Evolutionary conservation across 2,113 vertebrate species (phyloP).

Genomic region (Plectropomus leopardus): DNA sequence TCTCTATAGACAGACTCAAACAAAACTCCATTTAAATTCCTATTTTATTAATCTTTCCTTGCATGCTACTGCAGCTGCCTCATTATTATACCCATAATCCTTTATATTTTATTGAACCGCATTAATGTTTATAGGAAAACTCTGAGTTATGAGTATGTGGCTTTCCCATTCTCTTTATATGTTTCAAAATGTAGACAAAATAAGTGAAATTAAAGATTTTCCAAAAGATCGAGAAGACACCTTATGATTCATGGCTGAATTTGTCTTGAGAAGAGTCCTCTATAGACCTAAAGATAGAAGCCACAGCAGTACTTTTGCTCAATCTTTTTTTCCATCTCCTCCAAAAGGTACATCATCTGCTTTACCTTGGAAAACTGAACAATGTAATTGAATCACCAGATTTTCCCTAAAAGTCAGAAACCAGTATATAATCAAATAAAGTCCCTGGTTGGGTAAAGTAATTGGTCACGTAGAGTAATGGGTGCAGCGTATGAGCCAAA

Average conservation of each 20-base stretch:
- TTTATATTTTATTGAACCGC: not conserved
- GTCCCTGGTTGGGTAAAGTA: slow-evolving; percentile 43
- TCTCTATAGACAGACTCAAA: too few species aligned
- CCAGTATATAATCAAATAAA: slow-evolving; percentile 55
- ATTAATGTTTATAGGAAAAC: not conserved
- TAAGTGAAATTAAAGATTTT: slow-evolving; percentile 1
- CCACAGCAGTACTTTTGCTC: not conserved
- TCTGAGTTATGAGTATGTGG: not conserved
- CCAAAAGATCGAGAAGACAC: not conserved
- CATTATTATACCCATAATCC: not conserved
- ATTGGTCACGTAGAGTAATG: slow-evolving; percentile 49
- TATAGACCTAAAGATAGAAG: not conserved
- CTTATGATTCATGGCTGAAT: too few species aligned
- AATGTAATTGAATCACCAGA: slow-evolving; percentile 54
- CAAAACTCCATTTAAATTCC: not conserved
- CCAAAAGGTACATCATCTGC: slow-evolving; percentile 17
- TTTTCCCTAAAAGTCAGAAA: slow-evolving; percentile 57
- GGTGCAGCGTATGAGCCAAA: slow-evolving; percentile 52
- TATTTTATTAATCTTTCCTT: not conserved
- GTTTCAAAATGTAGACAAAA: not conserved
- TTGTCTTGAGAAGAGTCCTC: not conserved
- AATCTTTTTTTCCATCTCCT: slow-evolving; percentile 13
- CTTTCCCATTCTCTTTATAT: not conserved
- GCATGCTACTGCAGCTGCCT: not conserved
- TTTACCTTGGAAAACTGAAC: slow-evolving; percentile 52